Evolutionary conservation across 1,140 invertebrate species (phyloP).

Genomic region (Euura lappo): DNA sequence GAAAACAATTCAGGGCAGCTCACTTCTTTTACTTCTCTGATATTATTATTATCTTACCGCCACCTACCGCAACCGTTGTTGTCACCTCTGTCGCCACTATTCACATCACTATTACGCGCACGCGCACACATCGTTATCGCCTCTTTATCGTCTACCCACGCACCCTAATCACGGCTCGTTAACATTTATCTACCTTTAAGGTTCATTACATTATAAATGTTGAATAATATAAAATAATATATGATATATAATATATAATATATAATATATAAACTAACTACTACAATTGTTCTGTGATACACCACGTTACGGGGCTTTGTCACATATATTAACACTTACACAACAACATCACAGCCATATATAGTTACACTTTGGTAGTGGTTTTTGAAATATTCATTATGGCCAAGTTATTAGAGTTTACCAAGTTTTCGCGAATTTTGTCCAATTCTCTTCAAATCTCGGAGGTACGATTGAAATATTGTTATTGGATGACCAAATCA

Average conservation of each 20-base stretch:
- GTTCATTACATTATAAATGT: slow-evolving; percentile 51
- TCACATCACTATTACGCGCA: slow-evolving; percentile 40
- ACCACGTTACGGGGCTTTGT: slow-evolving; percentile 62
- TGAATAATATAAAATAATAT: slow-evolving; percentile 41
- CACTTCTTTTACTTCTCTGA: slow-evolving; percentile 31
- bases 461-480: background rate
- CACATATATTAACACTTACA: slow-evolving; percentile 40
- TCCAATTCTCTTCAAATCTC: background rate
- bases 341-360: slow-evolving; percentile 21
- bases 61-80: slow-evolving; percentile 1
- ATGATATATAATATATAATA: slow-evolving; percentile 19
- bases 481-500: background rate
- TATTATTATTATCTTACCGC: slow-evolving; percentile 27
- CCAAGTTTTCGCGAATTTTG: no score
- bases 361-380: slow-evolving; percentile 36
- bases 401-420: background rate
- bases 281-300: slow-evolving; percentile 62
- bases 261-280: slow-evolving; percentile 46
- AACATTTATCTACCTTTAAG: slow-evolving; percentile 56
- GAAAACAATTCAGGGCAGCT: background rate
- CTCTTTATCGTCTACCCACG: slow-evolving; percentile 33
- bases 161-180: slow-evolving; percentile 55
- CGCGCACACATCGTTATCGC: slow-evolving; percentile 35
- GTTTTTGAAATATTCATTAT: background rate
- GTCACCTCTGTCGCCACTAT: slow-evolving; percentile 29